Evolutionary conservation across 2,797 vertebrate species (phyloP).

Genomic region (Clamator glandarius): DNA sequence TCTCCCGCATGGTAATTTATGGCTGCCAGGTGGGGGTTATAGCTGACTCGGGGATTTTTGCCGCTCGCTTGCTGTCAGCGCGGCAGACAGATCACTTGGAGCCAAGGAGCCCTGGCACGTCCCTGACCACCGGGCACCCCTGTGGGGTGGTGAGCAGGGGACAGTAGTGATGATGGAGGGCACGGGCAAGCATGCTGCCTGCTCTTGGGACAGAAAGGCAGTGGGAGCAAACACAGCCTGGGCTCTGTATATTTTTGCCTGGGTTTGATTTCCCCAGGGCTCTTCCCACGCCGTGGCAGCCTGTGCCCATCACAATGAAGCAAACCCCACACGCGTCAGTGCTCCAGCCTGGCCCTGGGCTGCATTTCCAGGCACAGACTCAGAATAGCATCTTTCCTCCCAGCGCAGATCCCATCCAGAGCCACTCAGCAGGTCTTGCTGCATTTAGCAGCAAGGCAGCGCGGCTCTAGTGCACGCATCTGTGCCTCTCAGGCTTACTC

Average conservation of each 20-base stretch:
- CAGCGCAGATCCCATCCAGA: not conserved
- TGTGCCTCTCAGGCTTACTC: not conserved
- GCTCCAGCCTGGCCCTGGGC: not conserved
- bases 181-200: fast-evolving
- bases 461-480: fast-evolving
- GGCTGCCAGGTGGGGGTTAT: constrained; percentile 51
- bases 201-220: not conserved
- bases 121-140: not conserved
- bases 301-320: fast-evolving
- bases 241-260: not conserved
- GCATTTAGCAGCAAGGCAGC: not conserved
- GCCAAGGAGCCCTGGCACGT: not conserved
- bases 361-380: not conserved
- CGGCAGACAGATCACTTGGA: not conserved
- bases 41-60: constrained; percentile 55
- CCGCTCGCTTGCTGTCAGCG: fast-evolving
- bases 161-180: fast-evolving
- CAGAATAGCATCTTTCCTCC: not conserved
- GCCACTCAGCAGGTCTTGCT: not conserved
- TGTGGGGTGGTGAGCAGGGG: not conserved
- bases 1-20: constrained; percentile 18
- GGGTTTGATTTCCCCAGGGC: not conserved
- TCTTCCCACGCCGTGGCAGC: fast-evolving
- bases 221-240: not conserved
- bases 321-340: fast-evolving